A percentile compares a stretch with the other conserved stretches of the same genome.
These are phyloP conservation scores for Hiodon alosoides DNA, from an alignment of 2,113 vertebrate species.

Conservation along the genomic window DNA sequence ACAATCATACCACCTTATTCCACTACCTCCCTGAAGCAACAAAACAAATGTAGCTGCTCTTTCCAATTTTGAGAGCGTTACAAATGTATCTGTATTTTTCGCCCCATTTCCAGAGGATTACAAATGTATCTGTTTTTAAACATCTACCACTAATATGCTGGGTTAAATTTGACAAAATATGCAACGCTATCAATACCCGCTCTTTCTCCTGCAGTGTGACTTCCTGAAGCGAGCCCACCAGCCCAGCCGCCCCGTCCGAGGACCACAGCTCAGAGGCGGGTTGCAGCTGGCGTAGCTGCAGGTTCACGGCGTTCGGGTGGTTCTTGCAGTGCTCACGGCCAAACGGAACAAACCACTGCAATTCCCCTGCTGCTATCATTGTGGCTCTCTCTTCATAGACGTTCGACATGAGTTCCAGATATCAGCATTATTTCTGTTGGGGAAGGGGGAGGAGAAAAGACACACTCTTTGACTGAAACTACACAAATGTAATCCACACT, in stretches of 20 bases:
- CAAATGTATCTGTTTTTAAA: not conserved
- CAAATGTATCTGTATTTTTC: no score
- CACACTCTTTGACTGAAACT: not conserved
- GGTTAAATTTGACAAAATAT: not conserved
- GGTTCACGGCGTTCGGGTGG: conserved; percentile 90
- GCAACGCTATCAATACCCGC: conserved; percentile 53
- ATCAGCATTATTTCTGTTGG: conserved; percentile 96
- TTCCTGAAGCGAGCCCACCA: conserved; percentile 90
- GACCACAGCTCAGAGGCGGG: conserved; percentile 94
- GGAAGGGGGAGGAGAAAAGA: not conserved
- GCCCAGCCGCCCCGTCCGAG: conserved; percentile 86
- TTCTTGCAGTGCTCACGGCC: conserved; percentile 93
- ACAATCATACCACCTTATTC: no score
- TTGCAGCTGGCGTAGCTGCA: conserved; percentile 93
- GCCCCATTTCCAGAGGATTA: no score
- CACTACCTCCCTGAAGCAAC: no score
- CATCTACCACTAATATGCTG: not conserved
- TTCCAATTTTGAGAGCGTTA: no score
- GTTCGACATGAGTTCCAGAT: conserved; percentile 99
- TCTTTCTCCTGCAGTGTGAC: conserved; percentile 89
- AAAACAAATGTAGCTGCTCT: no score
- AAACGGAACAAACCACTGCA: conserved; percentile 96
- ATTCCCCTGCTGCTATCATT: conserved; percentile 97
- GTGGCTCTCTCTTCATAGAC: conserved; percentile 97
- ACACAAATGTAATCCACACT: not conserved